These are phyloP conservation scores for Actias luna DNA, from an alignment of 2,888 invertebrate genomes.

Conservation along the genomic window DNA sequence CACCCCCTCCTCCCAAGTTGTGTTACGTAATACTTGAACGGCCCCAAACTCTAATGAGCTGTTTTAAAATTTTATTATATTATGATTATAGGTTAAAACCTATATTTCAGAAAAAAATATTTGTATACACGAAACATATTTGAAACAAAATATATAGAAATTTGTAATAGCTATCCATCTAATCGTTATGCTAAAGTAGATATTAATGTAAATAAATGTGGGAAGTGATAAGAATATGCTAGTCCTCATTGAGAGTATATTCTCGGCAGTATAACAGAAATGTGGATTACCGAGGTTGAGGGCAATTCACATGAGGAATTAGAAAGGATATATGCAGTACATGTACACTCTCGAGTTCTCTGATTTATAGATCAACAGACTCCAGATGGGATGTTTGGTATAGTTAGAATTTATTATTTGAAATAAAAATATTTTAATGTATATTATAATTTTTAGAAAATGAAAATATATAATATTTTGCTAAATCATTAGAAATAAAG, in stretches of 20 bases:
- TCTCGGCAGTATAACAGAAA: slow-evolving; percentile 4
- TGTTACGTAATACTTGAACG: too few relatives aligned
- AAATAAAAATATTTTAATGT: not conserved
- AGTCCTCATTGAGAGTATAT: not conserved
- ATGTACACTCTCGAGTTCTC: slow-evolving; percentile 57
- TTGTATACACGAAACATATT: not conserved
- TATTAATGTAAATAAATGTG: not conserved
- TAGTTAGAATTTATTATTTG: slow-evolving; percentile 16
- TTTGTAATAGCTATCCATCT: not conserved
- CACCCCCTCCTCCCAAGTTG: too few relatives aligned
- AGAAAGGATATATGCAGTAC: slow-evolving; percentile 76
- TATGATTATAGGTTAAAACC: not conserved
- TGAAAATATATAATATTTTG: not conserved
- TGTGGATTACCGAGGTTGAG: slow-evolving; percentile 13
- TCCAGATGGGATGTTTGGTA: slow-evolving; percentile 45
- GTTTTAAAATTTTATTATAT: not conserved
- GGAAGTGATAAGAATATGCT: not conserved
- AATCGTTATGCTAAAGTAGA: not conserved
- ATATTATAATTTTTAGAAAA: not conserved
- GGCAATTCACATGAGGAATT: slow-evolving; percentile 47
- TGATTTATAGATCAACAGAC: slow-evolving; percentile 46
- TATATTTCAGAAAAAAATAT: not conserved
- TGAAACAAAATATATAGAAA: not conserved
- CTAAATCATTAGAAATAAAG: too few relatives aligned
- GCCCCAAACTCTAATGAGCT: not conserved